Conservation (phyloP, 1,140 invertebrate genomes). For the Caenorhabditis tropicalis region DNA sequence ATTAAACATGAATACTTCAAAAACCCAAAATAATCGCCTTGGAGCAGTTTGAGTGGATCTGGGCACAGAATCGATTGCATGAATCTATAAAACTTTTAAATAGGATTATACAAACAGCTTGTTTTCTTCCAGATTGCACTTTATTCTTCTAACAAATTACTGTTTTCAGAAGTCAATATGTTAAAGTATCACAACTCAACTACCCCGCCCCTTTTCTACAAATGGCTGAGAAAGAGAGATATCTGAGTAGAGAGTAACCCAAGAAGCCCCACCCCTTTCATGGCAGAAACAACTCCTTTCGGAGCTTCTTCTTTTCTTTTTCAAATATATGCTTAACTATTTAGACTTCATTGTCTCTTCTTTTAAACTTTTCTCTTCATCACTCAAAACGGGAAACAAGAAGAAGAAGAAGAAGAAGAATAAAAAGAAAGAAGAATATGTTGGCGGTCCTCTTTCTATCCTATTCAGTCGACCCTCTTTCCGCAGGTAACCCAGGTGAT, state of each 20-base stretch:
- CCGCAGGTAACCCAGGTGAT: constrained; percentile 42
- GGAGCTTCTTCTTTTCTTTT: background rate
- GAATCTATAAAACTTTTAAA: no score
- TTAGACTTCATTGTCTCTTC: constrained; percentile 10
- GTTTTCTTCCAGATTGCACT: no score
- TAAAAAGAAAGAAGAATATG: constrained; percentile 36
- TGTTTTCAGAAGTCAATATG: no score
- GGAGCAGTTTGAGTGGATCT: no score
- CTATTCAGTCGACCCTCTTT: background rate
- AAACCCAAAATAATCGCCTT: no score
- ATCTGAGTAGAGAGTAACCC: constrained; percentile 11
- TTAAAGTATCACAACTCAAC: no score
- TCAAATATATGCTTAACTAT: background rate
- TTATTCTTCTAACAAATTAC: no score
- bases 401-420: constrained; percentile 17
- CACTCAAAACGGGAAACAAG: constrained; percentile 21
- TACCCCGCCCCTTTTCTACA: no score
- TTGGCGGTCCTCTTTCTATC: background rate
- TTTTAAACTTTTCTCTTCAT: background rate
- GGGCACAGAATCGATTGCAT: no score
- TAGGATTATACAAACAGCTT: no score
- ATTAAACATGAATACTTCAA: no score
- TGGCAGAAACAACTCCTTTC: background rate
- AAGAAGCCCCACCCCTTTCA: constrained; percentile 30
- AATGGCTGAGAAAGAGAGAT: no score